These are phyloP conservation scores for Halisarca cf. caerulea DNA, from an alignment of 37 sponge, comb jelly and placozoan species.

Conservation along the genomic window DNA sequence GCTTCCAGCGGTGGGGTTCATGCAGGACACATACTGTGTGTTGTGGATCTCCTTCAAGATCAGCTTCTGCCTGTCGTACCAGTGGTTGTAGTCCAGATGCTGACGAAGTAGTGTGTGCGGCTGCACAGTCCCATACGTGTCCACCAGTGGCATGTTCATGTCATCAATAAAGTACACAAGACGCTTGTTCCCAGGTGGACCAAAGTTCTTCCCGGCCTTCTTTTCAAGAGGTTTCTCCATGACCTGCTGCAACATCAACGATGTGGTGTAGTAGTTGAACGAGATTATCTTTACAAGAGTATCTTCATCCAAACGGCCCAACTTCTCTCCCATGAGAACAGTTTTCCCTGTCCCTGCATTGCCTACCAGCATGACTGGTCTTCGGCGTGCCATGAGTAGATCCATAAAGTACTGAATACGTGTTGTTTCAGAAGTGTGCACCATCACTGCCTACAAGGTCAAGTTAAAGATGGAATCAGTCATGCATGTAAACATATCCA, in stretches of 20 bases:
- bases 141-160: constrained; percentile 99
- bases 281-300: constrained; percentile 83
- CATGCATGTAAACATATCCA: background rate
- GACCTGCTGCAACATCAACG: constrained; percentile 95
- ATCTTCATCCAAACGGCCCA: constrained; percentile 69
- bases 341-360: constrained; percentile 97
- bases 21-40: constrained; percentile 97
- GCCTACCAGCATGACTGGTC: constrained; percentile 99
- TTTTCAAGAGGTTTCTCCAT: constrained; percentile 99
- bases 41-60: constrained; percentile 94
- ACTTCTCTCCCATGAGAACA: constrained; percentile 91
- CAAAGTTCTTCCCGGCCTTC: constrained; percentile 96
- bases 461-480: background rate
- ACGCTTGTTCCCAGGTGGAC: constrained; percentile 96
- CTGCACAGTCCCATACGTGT: constrained; percentile 96
- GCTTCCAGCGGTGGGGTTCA: constrained; percentile 99
- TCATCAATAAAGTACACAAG: constrained; percentile 99
- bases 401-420: constrained; percentile 85
- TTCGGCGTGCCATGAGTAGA: constrained; percentile 82
- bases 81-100: constrained; percentile 96
- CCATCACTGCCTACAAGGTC: constrained; percentile 79
- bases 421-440: constrained; percentile 93
- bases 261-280: constrained; percentile 99
- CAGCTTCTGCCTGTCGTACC: constrained; percentile 96
- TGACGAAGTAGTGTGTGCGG: constrained; percentile 98